A percentile compares a stretch with the other conserved stretches of the same genome.
phyloP scores from a whole-genome alignment of 2,113 vertebrate genomes.

The Castor canadensis region DNA sequence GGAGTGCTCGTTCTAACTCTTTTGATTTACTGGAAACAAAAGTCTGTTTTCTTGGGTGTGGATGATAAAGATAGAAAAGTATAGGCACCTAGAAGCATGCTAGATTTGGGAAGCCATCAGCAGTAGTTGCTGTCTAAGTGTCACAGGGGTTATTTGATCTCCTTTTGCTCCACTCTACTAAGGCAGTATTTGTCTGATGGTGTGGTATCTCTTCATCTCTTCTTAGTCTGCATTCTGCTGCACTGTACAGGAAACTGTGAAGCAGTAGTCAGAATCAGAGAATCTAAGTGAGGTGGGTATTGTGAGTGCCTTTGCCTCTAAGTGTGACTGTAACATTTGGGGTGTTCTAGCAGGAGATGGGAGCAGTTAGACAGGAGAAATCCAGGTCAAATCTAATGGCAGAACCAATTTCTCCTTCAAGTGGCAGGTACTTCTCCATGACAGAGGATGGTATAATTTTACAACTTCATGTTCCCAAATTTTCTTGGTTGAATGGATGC shows the following conservation, averaged over 20 bases:
- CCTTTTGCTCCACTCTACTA: background rate
- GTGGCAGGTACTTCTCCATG: background rate
- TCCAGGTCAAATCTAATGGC: background rate
- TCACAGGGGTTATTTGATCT: background rate
- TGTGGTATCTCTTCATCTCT: background rate
- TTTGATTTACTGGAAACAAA: background rate
- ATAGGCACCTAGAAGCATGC: background rate
- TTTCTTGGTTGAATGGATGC: background rate
- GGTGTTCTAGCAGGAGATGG: background rate
- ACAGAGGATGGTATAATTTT: background rate
- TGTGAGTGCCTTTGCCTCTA: background rate
- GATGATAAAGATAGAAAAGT: background rate
- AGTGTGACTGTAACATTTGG: background rate
- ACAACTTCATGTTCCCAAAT: background rate
- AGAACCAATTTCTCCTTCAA: background rate
- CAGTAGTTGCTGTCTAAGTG: background rate
- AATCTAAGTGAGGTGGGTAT: background rate
- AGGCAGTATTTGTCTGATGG: accelerated
- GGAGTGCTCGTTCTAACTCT: background rate
- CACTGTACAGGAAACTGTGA: background rate
- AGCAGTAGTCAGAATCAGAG: background rate
- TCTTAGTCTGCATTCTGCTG: background rate
- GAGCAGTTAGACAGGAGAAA: background rate
- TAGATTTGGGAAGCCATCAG: background rate
- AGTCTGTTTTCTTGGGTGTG: background rate